A percentile compares a stretch with the other conserved stretches of the same genome.
These are phyloP conservation scores for Ips typographus DNA, from an alignment of 1,140 invertebrate genomes.

Conservation along the genomic window DNA sequence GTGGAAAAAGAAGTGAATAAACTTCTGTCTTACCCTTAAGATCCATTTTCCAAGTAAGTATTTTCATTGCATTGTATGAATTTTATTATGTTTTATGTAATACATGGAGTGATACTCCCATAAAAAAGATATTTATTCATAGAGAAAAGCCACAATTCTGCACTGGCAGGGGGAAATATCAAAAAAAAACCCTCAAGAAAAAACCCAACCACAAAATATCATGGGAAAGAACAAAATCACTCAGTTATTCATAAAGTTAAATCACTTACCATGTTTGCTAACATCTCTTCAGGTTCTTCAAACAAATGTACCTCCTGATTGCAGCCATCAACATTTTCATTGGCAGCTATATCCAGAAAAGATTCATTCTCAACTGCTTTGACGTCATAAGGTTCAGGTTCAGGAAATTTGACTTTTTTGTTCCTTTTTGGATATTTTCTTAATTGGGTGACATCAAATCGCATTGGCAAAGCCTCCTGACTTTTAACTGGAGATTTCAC, in stretches of 20 bases:
- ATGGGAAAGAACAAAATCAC: background rate
- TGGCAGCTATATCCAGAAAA: constrained; percentile 3
- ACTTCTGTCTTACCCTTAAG: no score
- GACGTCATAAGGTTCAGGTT: background rate
- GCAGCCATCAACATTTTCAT: background rate
- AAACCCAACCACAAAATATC: no score
- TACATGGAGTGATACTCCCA: no score
- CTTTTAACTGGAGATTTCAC: constrained; percentile 4
- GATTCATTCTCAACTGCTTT: constrained; percentile 8
- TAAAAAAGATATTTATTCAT: no score
- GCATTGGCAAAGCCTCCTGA: constrained; percentile 8
- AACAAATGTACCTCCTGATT: constrained; percentile 11
- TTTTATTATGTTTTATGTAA: no score
- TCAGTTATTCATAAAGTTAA: background rate
- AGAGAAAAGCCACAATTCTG: no score
- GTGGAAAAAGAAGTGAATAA: no score
- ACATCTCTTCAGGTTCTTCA: constrained; percentile 21
- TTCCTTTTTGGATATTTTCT: constrained; percentile 13
- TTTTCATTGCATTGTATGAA: no score
- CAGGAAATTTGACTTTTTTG: background rate
- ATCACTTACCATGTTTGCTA: constrained; percentile 25
- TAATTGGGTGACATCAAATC: constrained; percentile 18
- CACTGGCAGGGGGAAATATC: no score
- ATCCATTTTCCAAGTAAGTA: no score
- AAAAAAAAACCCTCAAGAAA: no score